Base-by-base conservation (phyloP, 2,797 vertebrate genomes). In the Helarctos malayanus region DNA sequence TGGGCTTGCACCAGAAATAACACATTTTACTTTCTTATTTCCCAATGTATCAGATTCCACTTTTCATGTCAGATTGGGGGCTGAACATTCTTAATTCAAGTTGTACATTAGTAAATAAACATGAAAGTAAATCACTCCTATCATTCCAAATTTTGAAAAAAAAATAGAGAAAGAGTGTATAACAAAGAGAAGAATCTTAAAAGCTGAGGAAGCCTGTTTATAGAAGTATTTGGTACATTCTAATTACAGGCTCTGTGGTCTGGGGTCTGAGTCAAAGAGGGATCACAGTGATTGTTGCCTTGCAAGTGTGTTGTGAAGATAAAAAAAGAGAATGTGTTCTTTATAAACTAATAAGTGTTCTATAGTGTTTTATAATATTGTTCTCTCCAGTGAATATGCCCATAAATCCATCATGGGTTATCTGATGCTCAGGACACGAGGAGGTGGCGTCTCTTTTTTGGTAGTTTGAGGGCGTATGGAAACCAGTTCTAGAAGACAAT, bases 1-100 rank as follows among this genome's bases (percentile, higher is more conserved):
- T 97, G 91, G 56, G 12, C 38, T 95, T 90, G n/a, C 18, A n/a
- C 18, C 61, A 63, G 49, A 85, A 92, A 92, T 41, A 83, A 69
- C 45, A 47, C 19, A 35, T 85, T 89, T 95, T 63, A 89, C 35
- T 82, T 76, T 96, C 87, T 91, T 52, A 69, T 56, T 90, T 92
- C n/a, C 49, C 45, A 87, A 11, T 83, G 41, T 41, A 59, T 95
- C n/a, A 47, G 25, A 27, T 54, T 57, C 61, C 47, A 25, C 45
- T 94, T 88, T 35, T 45, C 16, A 68, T 47, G 41, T 84, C 61
- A 56, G 85, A 92, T 38, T 59, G 9, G 41, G 29, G 69, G 5
- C 32, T 75, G 3, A 49, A 32, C 21, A 82, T 89, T 91, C 63
- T 95, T 52, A 80, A n/a, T 52, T 85, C 57, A 96, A 38, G 25